Base-by-base conservation (phyloP, 2,888 invertebrate species). In the Hirudinaria manillensis region DNA sequence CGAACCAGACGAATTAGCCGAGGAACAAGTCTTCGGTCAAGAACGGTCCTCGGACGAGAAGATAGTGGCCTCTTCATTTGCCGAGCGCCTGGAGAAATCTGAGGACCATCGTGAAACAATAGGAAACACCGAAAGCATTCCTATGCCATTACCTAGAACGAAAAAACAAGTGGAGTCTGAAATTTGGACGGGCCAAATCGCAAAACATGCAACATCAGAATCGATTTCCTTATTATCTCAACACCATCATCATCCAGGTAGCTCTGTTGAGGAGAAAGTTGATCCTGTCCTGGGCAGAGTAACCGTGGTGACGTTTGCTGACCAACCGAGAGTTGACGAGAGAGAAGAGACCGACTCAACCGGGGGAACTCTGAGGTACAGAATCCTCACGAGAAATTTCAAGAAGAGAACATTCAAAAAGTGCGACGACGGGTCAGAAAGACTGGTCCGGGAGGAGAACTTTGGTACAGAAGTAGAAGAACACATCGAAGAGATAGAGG, bases 381-480 rank as follows among this genome's bases (percentile, higher is more conserved):
- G 24, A 34, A 73, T 73, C 21, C 29, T 73, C 38, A 73, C 73
- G 34, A 73, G 56, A n/a, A 72, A 51, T 32, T 53, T 51, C 55
- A 72, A 72, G 34, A 53, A 55, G 34, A 51, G 53, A 10, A 53
- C 53, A 4, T 72, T 53, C 24, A 32, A 51, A 27, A 24, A 32
- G 34, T 51, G 32, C 21, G 45, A 24, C 13, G 73, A 65, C 24
- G 24, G 27, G 6, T 27, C 34, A 2, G 73, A 73, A 24, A 2
- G 34, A 2, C 32, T 73, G 19, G n/a, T 73, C 24, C 34, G 56
- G 2, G 56, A 55, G n/a, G 56, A 65, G 55, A 73, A 36, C 10
- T 34, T 73, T 7, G 73, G 73, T 7, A 73, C 73, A 2, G 73
- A 73, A 36, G 56, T 73, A 3, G 73, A 73, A 29, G 73, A 73